A percentile compares a stretch with the other conserved stretches of the same genome.
Conservation (phyloP, 1,140 invertebrate genomes). For the Holotrichia oblita region DNA sequence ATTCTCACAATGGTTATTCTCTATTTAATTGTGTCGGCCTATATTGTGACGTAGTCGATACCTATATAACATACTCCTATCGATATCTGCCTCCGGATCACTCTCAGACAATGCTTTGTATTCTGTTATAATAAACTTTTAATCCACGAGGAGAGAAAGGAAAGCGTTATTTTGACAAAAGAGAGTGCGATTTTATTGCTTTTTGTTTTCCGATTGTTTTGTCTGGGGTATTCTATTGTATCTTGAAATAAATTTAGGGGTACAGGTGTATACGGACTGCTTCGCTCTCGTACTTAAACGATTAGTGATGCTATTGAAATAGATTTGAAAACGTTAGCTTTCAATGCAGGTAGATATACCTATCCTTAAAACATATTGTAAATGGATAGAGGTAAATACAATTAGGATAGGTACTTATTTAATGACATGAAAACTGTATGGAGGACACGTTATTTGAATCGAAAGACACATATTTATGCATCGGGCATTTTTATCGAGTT, state of each 20-base stretch:
- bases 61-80: slow-evolving; percentile 48
- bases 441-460: too few relatives aligned
- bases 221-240: slow-evolving; percentile 35
- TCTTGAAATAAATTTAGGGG: slow-evolving; percentile 10
- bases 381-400: too few relatives aligned
- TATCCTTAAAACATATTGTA: too few relatives aligned
- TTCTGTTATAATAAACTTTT: slow-evolving; percentile 43
- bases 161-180: slow-evolving; percentile 42
- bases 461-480: too few relatives aligned
- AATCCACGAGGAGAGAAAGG: slow-evolving; percentile 37
- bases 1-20: slow-evolving; percentile 53
- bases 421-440: too few relatives aligned
- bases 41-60: slow-evolving; percentile 52
- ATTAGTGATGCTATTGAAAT: not conserved
- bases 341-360: too few relatives aligned
- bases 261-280: slow-evolving; percentile 37
- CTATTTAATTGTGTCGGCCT: slow-evolving; percentile 52
- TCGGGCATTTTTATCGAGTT: too few relatives aligned
- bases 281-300: not conserved
- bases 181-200: slow-evolving; percentile 42
- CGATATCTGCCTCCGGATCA: slow-evolving; percentile 49
- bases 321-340: not conserved
- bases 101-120: slow-evolving; percentile 38
- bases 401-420: too few relatives aligned
- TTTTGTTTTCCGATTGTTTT: slow-evolving; percentile 42